Conservation (phyloP, 2,888 invertebrate species). For the Amiota mariae region DNA sequence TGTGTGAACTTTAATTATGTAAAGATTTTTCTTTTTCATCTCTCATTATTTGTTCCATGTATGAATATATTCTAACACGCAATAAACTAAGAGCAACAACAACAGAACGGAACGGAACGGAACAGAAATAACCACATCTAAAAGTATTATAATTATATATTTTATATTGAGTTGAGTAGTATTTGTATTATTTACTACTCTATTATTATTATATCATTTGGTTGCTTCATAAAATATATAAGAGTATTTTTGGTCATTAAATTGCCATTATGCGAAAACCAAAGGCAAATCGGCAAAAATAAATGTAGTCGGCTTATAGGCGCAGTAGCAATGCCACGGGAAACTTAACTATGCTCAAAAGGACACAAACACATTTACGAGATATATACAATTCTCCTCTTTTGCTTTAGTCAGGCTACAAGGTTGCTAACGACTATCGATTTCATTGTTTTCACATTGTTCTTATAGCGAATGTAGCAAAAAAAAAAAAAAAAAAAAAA, state of each 20-base stretch:
- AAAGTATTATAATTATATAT: no score
- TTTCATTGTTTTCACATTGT: slow-evolving; percentile 9
- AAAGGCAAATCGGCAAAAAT: neutral
- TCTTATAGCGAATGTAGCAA: neutral
- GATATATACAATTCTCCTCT: no score
- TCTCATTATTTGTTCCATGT: no score
- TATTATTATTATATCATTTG: neutral
- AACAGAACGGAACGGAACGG: no score
- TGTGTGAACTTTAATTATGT: no score
- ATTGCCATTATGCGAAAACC: slow-evolving; percentile 18
- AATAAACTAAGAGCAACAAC: no score
- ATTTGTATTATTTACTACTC: neutral
- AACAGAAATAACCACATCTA: no score
- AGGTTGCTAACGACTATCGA: neutral
- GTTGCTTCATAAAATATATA: slow-evolving; percentile 12
- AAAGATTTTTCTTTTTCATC: no score
- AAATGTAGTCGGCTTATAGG: neutral
- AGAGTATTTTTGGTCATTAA: slow-evolving; percentile 17
- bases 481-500: neutral
- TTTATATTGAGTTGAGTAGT: no score
- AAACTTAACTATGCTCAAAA: slow-evolving; percentile 4
- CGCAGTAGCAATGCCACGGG: neutral
- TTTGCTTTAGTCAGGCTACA: no score
- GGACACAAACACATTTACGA: no score
- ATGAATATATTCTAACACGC: no score